phyloP scores from a whole-genome alignment of 1,140 invertebrate species.

The Akabosia matsudoensis region DNA sequence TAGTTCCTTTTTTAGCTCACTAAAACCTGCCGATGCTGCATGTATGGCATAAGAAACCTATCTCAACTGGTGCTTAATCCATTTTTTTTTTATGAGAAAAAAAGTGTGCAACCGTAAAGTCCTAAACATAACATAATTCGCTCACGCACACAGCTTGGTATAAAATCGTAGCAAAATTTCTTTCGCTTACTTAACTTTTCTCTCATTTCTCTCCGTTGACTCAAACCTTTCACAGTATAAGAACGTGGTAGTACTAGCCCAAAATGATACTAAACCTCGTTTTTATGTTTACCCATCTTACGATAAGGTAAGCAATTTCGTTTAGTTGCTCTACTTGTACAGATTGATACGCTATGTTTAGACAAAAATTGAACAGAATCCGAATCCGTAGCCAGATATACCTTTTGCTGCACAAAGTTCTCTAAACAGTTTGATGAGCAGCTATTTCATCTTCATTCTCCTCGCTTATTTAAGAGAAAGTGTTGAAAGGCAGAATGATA shows the following conservation, averaged over 20 bases:
- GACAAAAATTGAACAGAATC: neutral
- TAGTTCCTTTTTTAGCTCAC: no score
- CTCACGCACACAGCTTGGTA: no score
- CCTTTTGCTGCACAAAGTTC: no score
- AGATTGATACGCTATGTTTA: neutral
- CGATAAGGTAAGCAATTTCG: neutral
- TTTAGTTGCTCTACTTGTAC: neutral
- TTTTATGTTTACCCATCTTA: neutral
- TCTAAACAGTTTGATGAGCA: neutral
- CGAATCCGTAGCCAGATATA: neutral
- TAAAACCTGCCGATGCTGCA: neutral
- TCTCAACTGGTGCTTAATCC: no score
- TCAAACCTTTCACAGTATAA: neutral
- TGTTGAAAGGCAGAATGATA: neutral
- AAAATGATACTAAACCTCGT: neutral
- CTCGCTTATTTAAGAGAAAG: constrained; percentile 18
- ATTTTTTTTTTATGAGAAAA: no score
- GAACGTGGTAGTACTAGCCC: neutral
- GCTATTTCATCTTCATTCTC: constrained; percentile 2
- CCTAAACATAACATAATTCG: no score
- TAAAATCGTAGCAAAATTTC: no score
- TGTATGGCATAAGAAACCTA: neutral
- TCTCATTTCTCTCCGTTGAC: no score
- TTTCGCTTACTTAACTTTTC: no score
- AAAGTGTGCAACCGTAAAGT: no score